Evolutionary conservation across 2,113 vertebrate genomes (phyloP).

Genomic region (Macrotus californicus): DNA sequence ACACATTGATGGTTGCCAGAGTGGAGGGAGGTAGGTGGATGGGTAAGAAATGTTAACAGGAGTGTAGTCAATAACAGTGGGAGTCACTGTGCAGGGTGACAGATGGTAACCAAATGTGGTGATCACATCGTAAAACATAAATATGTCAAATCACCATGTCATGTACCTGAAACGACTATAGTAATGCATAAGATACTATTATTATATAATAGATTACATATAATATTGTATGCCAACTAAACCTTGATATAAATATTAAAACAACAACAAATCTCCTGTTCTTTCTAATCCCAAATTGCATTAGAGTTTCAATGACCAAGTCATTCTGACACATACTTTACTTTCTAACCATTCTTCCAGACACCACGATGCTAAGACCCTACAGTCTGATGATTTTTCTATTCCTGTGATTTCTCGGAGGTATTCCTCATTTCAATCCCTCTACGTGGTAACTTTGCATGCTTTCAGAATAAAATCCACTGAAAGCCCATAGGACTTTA

Average conservation of each 20-base stretch:
- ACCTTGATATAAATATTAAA: background rate
- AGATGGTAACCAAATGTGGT: background rate
- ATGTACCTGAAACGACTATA: background rate
- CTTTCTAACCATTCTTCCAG: background rate
- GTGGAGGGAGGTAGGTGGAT: too few relatives aligned
- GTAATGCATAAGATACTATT: background rate
- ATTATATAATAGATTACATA: background rate
- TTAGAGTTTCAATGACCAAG: background rate
- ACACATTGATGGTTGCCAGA: too few relatives aligned
- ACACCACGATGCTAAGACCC: background rate
- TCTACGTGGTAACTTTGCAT: background rate
- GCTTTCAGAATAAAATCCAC: background rate
- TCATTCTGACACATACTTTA: background rate
- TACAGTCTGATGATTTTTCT: background rate
- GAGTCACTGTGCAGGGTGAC: too few relatives aligned
- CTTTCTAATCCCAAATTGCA: background rate
- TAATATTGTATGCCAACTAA: too few relatives aligned
- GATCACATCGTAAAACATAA: background rate
- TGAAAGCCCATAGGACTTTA: background rate
- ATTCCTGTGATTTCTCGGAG: background rate
- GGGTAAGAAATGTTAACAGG: too few relatives aligned
- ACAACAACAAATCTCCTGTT: background rate
- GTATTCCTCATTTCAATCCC: background rate
- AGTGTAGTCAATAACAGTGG: too few relatives aligned
- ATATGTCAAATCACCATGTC: background rate